Percentiles rank a stretch among this genome's conserved stretches.
phyloP scores from a whole-genome alignment of 2,113 vertebrate species.

The Peromyscus maniculatus region DNA sequence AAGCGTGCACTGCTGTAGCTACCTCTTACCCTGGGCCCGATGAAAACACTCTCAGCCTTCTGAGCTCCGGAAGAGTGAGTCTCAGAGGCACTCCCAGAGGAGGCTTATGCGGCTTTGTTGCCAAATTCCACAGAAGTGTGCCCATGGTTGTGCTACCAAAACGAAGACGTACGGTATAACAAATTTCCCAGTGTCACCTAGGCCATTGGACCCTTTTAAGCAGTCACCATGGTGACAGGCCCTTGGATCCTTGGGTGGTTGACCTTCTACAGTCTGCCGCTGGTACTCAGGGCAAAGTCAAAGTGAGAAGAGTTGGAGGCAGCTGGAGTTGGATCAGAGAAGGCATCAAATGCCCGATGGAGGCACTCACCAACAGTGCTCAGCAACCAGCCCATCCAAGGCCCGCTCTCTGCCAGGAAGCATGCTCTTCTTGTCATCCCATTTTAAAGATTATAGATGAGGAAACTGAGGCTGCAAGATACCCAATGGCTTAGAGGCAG shows the following conservation, averaged over 20 bases:
- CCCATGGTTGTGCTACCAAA: background rate
- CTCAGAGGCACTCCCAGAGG: background rate
- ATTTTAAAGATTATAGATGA: background rate
- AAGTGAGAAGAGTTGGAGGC: background rate
- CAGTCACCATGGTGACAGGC: background rate
- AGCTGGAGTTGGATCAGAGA: background rate
- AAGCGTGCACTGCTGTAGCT: background rate
- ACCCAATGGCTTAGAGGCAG: background rate
- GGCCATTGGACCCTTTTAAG: background rate
- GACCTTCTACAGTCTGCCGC: background rate
- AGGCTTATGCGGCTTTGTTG: background rate
- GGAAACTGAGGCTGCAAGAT: background rate
- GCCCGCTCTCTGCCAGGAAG: background rate
- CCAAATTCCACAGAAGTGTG: background rate
- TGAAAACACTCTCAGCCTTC: background rate
- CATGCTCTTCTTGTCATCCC: background rate
- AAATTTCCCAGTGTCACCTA: background rate
- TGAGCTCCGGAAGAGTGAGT: accelerated
- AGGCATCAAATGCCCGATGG: no score
- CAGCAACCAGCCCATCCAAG: no score
- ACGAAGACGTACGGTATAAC: background rate
- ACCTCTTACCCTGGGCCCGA: background rate
- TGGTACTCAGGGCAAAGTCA: background rate
- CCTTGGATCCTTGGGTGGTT: background rate
- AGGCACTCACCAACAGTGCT: background rate